Percentiles rank a stretch among this genome's conserved stretches.
These are phyloP conservation scores for Dipodomys merriami DNA, from an alignment of 2,113 vertebrate species.

Conservation along the genomic window DNA sequence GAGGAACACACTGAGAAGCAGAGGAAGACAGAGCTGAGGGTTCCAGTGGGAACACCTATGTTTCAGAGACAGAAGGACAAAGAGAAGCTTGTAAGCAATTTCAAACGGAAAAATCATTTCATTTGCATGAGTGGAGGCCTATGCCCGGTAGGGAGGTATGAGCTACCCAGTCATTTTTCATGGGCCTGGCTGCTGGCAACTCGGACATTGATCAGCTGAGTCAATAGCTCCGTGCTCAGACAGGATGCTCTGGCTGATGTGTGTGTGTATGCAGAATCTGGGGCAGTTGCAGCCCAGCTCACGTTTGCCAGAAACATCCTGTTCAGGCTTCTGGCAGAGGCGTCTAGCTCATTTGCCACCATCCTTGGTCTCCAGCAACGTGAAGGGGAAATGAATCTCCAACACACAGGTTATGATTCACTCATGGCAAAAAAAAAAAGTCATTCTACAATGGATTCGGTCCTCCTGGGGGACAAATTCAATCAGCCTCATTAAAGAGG, in stretches of 20 bases:
- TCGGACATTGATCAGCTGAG: slow-evolving; percentile 71
- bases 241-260: not conserved
- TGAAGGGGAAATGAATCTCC: not conserved
- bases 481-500: not conserved
- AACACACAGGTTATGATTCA: not conserved
- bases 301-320: not conserved
- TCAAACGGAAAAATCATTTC: slow-evolving; percentile 57
- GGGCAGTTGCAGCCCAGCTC: not conserved
- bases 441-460: not conserved
- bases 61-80: slow-evolving; percentile 16
- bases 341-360: not conserved
- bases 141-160: not conserved
- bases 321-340: not conserved
- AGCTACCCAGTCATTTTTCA: slow-evolving; percentile 70
- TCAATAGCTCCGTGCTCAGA: slow-evolving; percentile 66
- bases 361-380: not conserved
- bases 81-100: slow-evolving; percentile 3
- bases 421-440: not conserved
- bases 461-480: not conserved
- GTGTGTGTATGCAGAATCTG: not conserved
- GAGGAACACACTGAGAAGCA: not conserved
- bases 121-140: slow-evolving; percentile 67
- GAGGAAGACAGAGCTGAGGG: not conserved
- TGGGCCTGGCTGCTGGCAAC: slow-evolving; percentile 61
- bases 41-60: not conserved